Conservation (phyloP, 2,888 invertebrate genomes). For the Parnassius smintheus region DNA sequence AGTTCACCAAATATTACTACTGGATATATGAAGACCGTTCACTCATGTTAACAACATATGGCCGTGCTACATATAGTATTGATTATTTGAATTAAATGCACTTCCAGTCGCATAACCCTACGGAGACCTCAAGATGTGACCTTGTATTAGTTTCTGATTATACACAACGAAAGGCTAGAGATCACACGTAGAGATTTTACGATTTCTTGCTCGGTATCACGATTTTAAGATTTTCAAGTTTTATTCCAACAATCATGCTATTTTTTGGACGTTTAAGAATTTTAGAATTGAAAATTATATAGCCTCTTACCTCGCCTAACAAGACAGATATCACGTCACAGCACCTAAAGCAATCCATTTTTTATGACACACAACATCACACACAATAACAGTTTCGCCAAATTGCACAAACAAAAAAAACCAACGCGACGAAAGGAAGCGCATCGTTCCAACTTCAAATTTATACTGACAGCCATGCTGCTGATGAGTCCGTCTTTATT, state of each 20-base stretch:
- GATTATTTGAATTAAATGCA: slow-evolving; percentile 53
- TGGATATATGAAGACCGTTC: slow-evolving; percentile 42
- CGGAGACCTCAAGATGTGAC: slow-evolving; percentile 51
- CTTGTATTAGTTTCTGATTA: slow-evolving; percentile 56
- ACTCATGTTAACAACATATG: slow-evolving; percentile 75
- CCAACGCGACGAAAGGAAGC: slow-evolving; percentile 89
- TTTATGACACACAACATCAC: slow-evolving; percentile 74
- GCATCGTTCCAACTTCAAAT: slow-evolving; percentile 94
- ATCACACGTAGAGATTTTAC: slow-evolving; percentile 53
- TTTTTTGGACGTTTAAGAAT: slow-evolving; percentile 5
- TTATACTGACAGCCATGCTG: slow-evolving; percentile 99
- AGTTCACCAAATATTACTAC: slow-evolving; percentile 45
- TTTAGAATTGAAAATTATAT: slow-evolving; percentile 29
- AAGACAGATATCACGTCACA: slow-evolving; percentile 68
- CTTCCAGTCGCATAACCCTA: slow-evolving; percentile 35
- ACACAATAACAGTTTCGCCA: slow-evolving; percentile 79
- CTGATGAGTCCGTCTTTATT: slow-evolving; percentile 92
- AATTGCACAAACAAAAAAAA: slow-evolving; percentile 79
- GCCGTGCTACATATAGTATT: slow-evolving; percentile 54
- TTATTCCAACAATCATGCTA: not conserved
- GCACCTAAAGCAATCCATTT: slow-evolving; percentile 80
- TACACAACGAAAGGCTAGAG: slow-evolving; percentile 57
- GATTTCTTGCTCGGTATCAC: slow-evolving; percentile 56
- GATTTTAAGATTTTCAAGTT: slow-evolving; percentile 13
- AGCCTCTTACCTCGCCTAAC: slow-evolving; percentile 59